Evolutionary conservation across 2,888 invertebrate genomes (phyloP), one percentile per base, ranked within the genome.

Genomic region (Rotaria sp.): DNA sequence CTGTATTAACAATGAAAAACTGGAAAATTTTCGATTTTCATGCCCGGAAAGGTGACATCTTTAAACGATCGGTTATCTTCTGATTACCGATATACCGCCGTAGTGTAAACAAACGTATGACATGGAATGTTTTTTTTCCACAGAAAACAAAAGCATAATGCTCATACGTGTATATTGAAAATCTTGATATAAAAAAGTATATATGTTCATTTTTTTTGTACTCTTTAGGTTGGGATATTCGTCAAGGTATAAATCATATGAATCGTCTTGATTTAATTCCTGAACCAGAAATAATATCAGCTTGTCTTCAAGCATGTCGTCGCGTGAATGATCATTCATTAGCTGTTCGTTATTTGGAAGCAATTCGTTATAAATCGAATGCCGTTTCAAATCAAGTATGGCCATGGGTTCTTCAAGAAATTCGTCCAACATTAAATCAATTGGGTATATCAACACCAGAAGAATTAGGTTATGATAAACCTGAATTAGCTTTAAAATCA

Each of bases 381-480:
- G 90, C 91, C 86, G 93, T 94, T 89, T 93, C 93, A 8, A 93
- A 93, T 35, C 94, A 94, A 75, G 90, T 92, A 87, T 92, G 92
- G 90, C 91, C 91, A 41, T 92, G 90, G 89, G 89, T 92, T 75
- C 88, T 91, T 85, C 89, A 95, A 91, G 95, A 97, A 93, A 94
- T 99, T 89, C 93, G 93, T 89, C 97, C 99, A 55, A 96, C 96
- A 5, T 93, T 99, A 87, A 94, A 94, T 75, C 97, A 99, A 92
- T 93, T 99, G 87, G 98, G 99, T 84, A 94, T 99, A 89, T 94
- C 94, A 86, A 96, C 97, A 52, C 95, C 95, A 0, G 97, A 97
- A 91, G 96, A 98, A 90, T 93, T 99, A 89, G 97, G 97, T 87
- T 97, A 96, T 90, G 97, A 97, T 92, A 95, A 96, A 92, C 99